Evolutionary conservation across 2,888 invertebrate genomes (phyloP), one percentile per base, ranked within the genome.

Genomic region (Silvanus unidentatus): DNA sequence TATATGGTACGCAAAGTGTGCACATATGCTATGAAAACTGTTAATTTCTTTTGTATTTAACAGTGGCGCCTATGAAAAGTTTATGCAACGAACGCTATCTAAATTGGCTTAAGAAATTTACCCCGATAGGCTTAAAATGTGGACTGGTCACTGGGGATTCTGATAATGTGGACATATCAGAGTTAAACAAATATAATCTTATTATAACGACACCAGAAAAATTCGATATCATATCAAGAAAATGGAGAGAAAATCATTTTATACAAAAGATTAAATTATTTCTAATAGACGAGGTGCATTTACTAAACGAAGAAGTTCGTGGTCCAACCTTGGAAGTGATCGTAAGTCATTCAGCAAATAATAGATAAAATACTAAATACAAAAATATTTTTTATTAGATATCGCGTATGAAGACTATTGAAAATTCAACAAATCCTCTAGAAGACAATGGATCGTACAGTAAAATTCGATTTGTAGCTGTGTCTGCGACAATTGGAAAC

Each of bases 131-230:
- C 0, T 57, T 87, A 1, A 68, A 75, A 14, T 84, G 84, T 56
- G 75, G 82, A 39, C 84, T 86, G 63, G 76, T 86, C 1, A 90
- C 89, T 0, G 88, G 89, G 1, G 89, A 90, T 62, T 81, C 80
- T n/a, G 82, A 86, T 43, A 60, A 72, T 9, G 74, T 80, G 5
- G 82, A 86, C 55, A 78, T 80, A 42, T 61, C 69, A 30, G 52
- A 51, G 38, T 57, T 75, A 4, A 49, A 59, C 15, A 57, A 71
- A 48, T 72, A 70, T 46, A 78, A 86, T 60, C 70, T 85, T 39
- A 80, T 89, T 57, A 78, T 88, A 59, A 87, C 88, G 2, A 90
- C 90, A 1, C 89, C 89, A 0, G 89, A 89, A 69, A 89, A 89
- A 70, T 89, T 88, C 88, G 89, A 90, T 66, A 82, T 84, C 55